A percentile compares a stretch with the other conserved stretches of the same genome.
Conservation (phyloP, 1,140 invertebrate species). For the Phocides pigmalion region DNA sequence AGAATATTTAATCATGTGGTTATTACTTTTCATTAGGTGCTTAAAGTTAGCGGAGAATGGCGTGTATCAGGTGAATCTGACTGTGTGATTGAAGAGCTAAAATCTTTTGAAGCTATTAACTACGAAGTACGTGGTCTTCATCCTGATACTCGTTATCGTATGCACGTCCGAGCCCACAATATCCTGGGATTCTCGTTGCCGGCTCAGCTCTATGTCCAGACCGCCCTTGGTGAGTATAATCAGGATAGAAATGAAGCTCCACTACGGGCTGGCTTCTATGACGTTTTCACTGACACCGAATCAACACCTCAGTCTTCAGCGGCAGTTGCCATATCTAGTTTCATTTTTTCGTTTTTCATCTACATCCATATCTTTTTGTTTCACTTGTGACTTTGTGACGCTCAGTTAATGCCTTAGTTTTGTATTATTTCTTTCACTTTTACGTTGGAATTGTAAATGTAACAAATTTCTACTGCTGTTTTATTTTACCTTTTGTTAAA, state of each 20-base stretch:
- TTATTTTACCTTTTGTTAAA: neutral
- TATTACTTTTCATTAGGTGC: constrained; percentile 70
- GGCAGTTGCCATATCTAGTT: constrained; percentile 50
- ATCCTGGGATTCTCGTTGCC: constrained; percentile 91
- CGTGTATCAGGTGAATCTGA: constrained; percentile 82
- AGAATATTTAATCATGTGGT: neutral
- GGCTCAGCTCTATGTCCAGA: constrained; percentile 90
- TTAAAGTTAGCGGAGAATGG: constrained; percentile 86
- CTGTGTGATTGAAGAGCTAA: constrained; percentile 85
- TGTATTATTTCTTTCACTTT: neutral
- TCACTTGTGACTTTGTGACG: constrained; percentile 56
- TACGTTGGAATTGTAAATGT: constrained; percentile 9
- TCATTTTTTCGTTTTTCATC: constrained; percentile 48
- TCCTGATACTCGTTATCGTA: constrained; percentile 91
- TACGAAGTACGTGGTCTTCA: constrained; percentile 87
- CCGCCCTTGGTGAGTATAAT: constrained; percentile 91
- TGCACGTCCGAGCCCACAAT: constrained; percentile 94
- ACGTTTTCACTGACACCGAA: constrained; percentile 75
- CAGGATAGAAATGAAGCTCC: constrained; percentile 73
- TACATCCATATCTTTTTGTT: constrained; percentile 38
- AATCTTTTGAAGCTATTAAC: constrained; percentile 85
- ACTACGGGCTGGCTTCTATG: constrained; percentile 78
- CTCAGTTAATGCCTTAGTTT: constrained; percentile 34
- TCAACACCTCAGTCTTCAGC: constrained; percentile 55
- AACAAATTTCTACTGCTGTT: neutral